phyloP scores from a whole-genome alignment of 2,113 vertebrate genomes.

The Electrona antarctica region DNA sequence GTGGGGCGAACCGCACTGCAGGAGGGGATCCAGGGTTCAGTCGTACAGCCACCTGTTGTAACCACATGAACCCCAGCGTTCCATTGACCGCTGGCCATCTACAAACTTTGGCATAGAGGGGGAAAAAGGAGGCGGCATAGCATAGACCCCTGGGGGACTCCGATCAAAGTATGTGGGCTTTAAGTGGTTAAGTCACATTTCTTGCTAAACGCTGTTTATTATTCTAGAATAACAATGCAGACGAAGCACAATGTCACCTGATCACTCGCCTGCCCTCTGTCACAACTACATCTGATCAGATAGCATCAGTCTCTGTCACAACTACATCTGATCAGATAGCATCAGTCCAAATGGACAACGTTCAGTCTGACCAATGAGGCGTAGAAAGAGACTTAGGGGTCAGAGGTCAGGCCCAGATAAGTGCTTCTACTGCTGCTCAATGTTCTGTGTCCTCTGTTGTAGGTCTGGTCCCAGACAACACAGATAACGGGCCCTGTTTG shows the following conservation, averaged over 20 bases:
- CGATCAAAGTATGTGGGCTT: too few relatives aligned
- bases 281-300: conserved; percentile 36
- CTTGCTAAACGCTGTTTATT: too few relatives aligned
- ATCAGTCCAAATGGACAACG: conserved; percentile 49
- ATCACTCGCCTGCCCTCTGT: too few relatives aligned
- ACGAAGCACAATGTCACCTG: too few relatives aligned
- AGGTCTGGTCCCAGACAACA: conserved; percentile 43
- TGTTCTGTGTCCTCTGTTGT: conserved; percentile 57
- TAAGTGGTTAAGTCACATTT: too few relatives aligned
- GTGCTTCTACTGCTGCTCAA: conserved; percentile 61
- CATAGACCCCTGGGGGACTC: too few relatives aligned
- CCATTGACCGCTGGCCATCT: too few relatives aligned
- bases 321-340: conserved; percentile 42
- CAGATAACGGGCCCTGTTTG: conserved; percentile 55
- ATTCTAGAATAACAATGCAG: too few relatives aligned
- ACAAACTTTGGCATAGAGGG: too few relatives aligned
- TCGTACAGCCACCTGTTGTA: neutral
- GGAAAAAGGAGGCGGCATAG: too few relatives aligned
- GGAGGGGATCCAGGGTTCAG: neutral
- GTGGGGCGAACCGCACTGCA: conserved; percentile 25
- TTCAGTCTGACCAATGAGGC: conserved; percentile 25
- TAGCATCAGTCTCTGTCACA: conserved; percentile 49
- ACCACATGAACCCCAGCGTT: too few relatives aligned
- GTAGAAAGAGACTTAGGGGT: conserved; percentile 38
- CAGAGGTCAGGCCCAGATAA: conserved; percentile 57